phyloP scores from a whole-genome alignment of 1,140 invertebrate species.

The Eupeodes corollae region DNA sequence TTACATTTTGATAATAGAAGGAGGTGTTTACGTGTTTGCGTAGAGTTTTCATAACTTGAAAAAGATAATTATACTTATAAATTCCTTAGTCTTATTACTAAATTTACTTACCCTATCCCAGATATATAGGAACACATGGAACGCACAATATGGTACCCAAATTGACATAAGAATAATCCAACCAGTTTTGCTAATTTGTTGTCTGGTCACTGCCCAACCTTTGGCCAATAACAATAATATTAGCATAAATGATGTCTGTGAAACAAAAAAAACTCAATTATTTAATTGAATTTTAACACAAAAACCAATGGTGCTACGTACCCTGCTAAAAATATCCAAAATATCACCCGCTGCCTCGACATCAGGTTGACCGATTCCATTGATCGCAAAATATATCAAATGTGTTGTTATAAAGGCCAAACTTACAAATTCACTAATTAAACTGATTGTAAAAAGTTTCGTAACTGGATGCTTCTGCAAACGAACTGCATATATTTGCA shows the following conservation, averaged over 20 bases:
- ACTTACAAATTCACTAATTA: slow-evolving; percentile 74
- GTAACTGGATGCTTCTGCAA: slow-evolving; percentile 83
- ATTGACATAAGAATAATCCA: slow-evolving; percentile 68
- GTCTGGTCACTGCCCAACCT: slow-evolving; percentile 90
- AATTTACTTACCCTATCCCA: slow-evolving; percentile 79
- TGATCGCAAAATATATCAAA: slow-evolving; percentile 75
- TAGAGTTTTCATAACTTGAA: too few relatives aligned
- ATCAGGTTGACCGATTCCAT: slow-evolving; percentile 73
- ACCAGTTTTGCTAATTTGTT: slow-evolving; percentile 69
- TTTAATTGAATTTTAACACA: slow-evolving; percentile 6
- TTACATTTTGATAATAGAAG: too few relatives aligned
- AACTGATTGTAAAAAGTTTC: slow-evolving; percentile 77
- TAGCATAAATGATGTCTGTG: slow-evolving; percentile 86
- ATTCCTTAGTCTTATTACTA: not conserved
- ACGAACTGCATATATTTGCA: slow-evolving; percentile 81
- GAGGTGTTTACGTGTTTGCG: too few relatives aligned
- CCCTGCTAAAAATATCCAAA: slow-evolving; percentile 79
- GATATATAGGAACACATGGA: slow-evolving; percentile 84
- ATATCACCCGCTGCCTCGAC: slow-evolving; percentile 80
- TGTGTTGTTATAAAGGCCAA: slow-evolving; percentile 80
- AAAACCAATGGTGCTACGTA: slow-evolving; percentile 43
- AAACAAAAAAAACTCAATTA: slow-evolving; percentile 17
- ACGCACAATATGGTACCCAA: slow-evolving; percentile 82
- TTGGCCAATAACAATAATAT: slow-evolving; percentile 86
- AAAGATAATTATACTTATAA: too few relatives aligned